phyloP scores from a whole-genome alignment of 2,888 invertebrate genomes.

The Byasa hedistus region DNA sequence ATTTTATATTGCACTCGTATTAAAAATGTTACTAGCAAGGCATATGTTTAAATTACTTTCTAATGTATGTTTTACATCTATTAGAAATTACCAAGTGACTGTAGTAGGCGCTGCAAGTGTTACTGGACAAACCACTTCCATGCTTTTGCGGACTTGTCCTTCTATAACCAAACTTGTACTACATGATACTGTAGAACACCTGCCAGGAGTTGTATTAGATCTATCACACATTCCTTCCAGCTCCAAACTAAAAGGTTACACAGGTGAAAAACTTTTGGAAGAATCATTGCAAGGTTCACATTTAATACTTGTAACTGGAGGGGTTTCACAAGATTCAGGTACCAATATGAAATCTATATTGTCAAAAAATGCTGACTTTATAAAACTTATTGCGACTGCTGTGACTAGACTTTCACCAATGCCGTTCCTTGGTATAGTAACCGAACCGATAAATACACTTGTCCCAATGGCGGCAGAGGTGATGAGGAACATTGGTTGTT shows the following conservation, averaged over 20 bases:
- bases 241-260: slow-evolving; percentile 51
- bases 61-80: slow-evolving; percentile 28
- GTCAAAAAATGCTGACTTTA: slow-evolving; percentile 73
- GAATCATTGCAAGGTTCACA: slow-evolving; percentile 76
- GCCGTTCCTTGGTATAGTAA: slow-evolving; percentile 66
- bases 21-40: slow-evolving; percentile 31
- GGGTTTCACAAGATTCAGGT: slow-evolving; percentile 74
- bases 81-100: slow-evolving; percentile 55
- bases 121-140: slow-evolving; percentile 76
- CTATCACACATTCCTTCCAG: slow-evolving; percentile 69
- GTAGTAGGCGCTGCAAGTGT: slow-evolving; percentile 69
- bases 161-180: slow-evolving; percentile 79
- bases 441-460: slow-evolving; percentile 68
- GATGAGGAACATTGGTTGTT: slow-evolving; percentile 61
- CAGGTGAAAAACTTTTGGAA: slow-evolving; percentile 50
- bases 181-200: slow-evolving; percentile 70
- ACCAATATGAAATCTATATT: slow-evolving; percentile 57
- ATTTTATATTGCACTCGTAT: neutral
- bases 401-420: slow-evolving; percentile 52
- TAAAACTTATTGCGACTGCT: slow-evolving; percentile 51
- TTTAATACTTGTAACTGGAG: slow-evolving; percentile 84
- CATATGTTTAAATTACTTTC: slow-evolving; percentile 30
- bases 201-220: slow-evolving; percentile 66
- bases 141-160: slow-evolving; percentile 80
- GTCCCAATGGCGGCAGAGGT: slow-evolving; percentile 72